Evolutionary conservation across 2,888 invertebrate genomes (phyloP).

Genomic region (Rugalucina vietnamica): DNA sequence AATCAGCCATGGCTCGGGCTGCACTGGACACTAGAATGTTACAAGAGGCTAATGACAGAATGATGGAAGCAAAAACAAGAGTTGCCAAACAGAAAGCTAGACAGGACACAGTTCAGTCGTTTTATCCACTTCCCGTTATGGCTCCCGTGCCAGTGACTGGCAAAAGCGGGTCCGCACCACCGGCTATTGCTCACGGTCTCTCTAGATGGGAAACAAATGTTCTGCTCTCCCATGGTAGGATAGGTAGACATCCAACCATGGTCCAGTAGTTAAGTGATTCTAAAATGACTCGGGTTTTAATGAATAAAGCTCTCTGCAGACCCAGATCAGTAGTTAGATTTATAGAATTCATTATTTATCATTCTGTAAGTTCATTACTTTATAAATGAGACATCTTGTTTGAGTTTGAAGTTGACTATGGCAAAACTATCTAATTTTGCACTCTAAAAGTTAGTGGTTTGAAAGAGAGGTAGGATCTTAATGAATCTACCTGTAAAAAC

Average conservation of each 20-base stretch:
- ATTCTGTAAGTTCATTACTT: too few relatives aligned
- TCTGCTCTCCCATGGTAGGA: constrained; percentile 66
- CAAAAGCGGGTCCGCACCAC: constrained; percentile 56
- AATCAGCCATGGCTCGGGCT: constrained; percentile 77
- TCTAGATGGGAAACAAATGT: constrained; percentile 70
- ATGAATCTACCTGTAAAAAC: too few relatives aligned
- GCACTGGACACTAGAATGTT: constrained; percentile 79
- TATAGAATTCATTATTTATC: too few relatives aligned
- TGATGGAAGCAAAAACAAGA: constrained; percentile 76
- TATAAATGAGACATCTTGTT: too few relatives aligned
- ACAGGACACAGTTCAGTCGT: constrained; percentile 73
- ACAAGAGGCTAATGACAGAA: constrained; percentile 79
- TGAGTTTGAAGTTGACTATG: too few relatives aligned
- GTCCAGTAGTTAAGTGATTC: too few relatives aligned
- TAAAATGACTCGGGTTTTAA: too few relatives aligned
- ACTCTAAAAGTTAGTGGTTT: too few relatives aligned
- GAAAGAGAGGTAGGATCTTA: too few relatives aligned
- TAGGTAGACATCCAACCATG: constrained; percentile 73
- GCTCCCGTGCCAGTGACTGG: constrained; percentile 58
- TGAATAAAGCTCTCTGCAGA: too few relatives aligned
- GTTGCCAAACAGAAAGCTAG: constrained; percentile 79
- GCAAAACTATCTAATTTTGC: too few relatives aligned
- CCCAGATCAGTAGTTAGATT: too few relatives aligned
- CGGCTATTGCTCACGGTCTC: constrained; percentile 64
- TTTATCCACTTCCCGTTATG: constrained; percentile 74